Evolutionary conservation across 1,140 invertebrate species (phyloP), one percentile per base, ranked within the genome.

Genomic region (Hesperophylax magnus): DNA sequence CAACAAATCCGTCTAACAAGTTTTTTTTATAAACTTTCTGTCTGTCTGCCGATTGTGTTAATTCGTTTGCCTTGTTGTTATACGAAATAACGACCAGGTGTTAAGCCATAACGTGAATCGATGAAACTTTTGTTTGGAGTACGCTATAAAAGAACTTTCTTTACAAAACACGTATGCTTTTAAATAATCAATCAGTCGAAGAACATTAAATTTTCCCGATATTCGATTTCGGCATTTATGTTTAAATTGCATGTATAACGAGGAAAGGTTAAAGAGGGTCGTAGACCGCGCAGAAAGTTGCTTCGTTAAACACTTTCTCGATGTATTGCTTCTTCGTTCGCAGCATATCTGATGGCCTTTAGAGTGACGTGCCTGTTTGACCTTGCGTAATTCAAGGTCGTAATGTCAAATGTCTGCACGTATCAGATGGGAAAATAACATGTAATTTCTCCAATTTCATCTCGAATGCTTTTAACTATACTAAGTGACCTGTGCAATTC

Each of bases 221-320:
- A 24, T 39, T 61, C 18, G 24, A 61, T 61, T 24, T 22, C 18
- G 24, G 18, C 18, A 61, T 20, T 61, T 18, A 20, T 9, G 18
- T 22, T 61, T 61, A 24, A 61, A 61, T 18, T 22, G 20, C 58
- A 18, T 61, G 58, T 61, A 24, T 22, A 61, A 61, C 18, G 58
- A 18, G 58, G 58, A 61, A 61, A 61, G 58, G 20, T 61, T 61
- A 61, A 61, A 61, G 18, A 61, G 6, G 58, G 18, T 14, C 11
- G 58, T n/a, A 39, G 34, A 39, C 20, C 18, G 20, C 20, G 18
- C 58, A 61, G 58, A 61, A 61, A 61, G 20, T 61, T 61, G 58
- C 58, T 18, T 61, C n/a, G 58, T 61, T 61, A 61, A 61, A 9
- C 24, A 61, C 58, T 61, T 61, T 61, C 58, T 61, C 17, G 17